Percentiles rank a stretch among this genome's conserved stretches.
These are phyloP conservation scores for Melanophora roralis DNA, from an alignment of 2,888 invertebrate species.

Conservation along the genomic window DNA sequence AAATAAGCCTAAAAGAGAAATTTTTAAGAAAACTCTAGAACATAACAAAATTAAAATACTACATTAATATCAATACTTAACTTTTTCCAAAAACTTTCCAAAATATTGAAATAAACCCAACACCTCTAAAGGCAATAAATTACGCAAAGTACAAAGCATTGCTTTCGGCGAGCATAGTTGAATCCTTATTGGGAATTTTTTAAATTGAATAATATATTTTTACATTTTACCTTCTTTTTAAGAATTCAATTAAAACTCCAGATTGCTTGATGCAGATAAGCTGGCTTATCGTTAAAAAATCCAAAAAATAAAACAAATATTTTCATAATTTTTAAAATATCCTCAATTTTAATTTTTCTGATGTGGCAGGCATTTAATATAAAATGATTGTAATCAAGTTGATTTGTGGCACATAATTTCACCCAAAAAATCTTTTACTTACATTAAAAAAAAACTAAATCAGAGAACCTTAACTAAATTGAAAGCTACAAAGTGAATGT, in stretches of 20 bases:
- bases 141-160: no score
- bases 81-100: no score
- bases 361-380: constrained; percentile 29
- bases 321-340: not conserved
- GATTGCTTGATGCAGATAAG: constrained; percentile 6
- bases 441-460: constrained; percentile 35
- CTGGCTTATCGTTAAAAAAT: not conserved
- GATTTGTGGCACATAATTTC: constrained; percentile 48
- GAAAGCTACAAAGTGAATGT: constrained; percentile 13
- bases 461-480: constrained; percentile 8
- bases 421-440: not conserved
- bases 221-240: not conserved
- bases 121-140: no score
- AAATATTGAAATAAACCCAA: no score
- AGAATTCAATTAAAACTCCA: constrained; percentile 38
- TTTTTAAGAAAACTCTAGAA: no score
- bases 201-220: constrained; percentile 1
- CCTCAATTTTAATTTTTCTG: not conserved
- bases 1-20: no score
- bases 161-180: no score
- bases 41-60: no score
- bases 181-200: no score
- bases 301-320: constrained; percentile 5
- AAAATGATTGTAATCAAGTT: constrained; percentile 51
- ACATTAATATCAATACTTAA: no score